Percentiles rank a stretch among this genome's conserved stretches.
Evolutionary conservation across 2,888 invertebrate species (phyloP).

Genomic region (Eristalis pertinax): DNA sequence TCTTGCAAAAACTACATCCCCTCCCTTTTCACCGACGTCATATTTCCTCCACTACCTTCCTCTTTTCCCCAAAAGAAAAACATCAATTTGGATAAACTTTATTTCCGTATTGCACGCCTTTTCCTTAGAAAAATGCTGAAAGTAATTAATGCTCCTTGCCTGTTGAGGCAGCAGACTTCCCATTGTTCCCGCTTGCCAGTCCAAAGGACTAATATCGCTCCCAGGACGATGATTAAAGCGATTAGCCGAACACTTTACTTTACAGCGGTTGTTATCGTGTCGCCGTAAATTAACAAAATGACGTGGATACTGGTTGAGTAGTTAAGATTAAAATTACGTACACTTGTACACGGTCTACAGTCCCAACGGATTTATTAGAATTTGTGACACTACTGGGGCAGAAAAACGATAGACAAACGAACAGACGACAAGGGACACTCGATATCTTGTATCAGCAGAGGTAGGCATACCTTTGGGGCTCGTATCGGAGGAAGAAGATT

Average conservation of each 20-base stretch:
- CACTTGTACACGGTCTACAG: not conserved
- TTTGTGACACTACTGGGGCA: not conserved
- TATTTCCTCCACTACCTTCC: not conserved
- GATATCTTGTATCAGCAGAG: not conserved
- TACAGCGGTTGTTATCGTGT: constrained; percentile 34
- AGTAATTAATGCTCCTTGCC: constrained; percentile 18
- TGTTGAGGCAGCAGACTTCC: constrained; percentile 13
- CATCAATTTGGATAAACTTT: not conserved
- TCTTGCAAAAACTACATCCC: not conserved
- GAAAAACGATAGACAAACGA: not conserved
- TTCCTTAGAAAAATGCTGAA: constrained; percentile 6
- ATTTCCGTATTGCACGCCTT: not conserved
- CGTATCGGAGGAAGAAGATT: not conserved
- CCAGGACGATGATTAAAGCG: constrained; percentile 40
- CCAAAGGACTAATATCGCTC: constrained; percentile 21
- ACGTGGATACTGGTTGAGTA: constrained; percentile 30
- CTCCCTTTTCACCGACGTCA: not conserved
- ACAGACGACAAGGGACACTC: not conserved
- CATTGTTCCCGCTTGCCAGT: constrained; percentile 6
- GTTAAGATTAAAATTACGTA: constrained; percentile 34
- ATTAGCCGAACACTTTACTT: constrained; percentile 41
- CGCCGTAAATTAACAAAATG: constrained; percentile 39
- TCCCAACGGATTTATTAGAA: constrained; percentile 12
- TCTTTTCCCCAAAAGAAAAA: not conserved
- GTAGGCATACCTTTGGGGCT: not conserved